Percentiles rank a stretch among this genome's conserved stretches.
phyloP scores from a whole-genome alignment of 2,888 invertebrate species.

The Agrochola litura region DNA sequence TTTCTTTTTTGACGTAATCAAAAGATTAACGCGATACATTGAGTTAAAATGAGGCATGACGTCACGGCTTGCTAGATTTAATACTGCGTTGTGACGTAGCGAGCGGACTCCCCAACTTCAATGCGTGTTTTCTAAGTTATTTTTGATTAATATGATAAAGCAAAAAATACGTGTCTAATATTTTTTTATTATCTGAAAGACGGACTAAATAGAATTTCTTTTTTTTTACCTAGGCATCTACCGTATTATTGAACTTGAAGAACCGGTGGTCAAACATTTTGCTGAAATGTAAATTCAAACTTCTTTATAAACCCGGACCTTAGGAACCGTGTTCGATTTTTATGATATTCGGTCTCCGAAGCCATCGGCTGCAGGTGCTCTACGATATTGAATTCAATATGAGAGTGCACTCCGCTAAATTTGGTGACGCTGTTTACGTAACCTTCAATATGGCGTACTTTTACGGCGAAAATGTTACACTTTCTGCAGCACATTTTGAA shows the following conservation, averaged over 20 bases:
- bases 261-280: background rate
- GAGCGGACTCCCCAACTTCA: too few species aligned
- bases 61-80: too few species aligned
- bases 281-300: constrained; percentile 7
- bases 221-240: too few species aligned
- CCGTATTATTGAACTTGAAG: background rate
- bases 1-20: too few species aligned
- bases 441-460: constrained; percentile 27
- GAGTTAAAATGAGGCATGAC: too few species aligned
- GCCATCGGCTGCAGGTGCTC: constrained; percentile 49
- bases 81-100: too few species aligned
- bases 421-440: constrained; percentile 48
- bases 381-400: constrained; percentile 55
- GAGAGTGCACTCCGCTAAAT: constrained; percentile 60
- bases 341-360: constrained; percentile 25
- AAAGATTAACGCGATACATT: too few species aligned
- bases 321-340: constrained; percentile 27
- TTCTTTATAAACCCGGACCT: background rate
- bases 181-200: too few species aligned
- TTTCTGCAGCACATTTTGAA: constrained; percentile 19
- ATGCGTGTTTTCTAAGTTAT: too few species aligned
- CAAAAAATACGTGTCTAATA: too few species aligned
- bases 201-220: too few species aligned
- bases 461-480: constrained; percentile 21
- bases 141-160: too few species aligned